Conservation (phyloP, 1,140 invertebrate species). For the Sinonovacula constricta region DNA sequence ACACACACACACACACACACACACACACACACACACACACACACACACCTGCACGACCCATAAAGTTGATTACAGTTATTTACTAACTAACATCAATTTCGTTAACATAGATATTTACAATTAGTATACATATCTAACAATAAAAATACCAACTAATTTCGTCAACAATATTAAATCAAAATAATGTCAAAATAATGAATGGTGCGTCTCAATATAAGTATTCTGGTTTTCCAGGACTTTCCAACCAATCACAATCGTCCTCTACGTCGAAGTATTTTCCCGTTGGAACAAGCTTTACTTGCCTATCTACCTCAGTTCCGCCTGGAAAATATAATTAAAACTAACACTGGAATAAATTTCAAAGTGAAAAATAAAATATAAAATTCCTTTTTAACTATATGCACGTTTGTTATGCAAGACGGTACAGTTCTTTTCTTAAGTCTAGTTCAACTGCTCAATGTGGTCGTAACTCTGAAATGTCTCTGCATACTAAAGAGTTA, state of each 20-base stretch:
- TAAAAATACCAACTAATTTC: too few species aligned
- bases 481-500: conserved; percentile 2
- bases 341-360: neutral
- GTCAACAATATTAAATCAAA: too few species aligned
- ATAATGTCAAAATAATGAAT: too few species aligned
- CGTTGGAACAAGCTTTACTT: conserved; percentile 30
- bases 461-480: neutral
- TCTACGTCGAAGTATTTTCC: conserved; percentile 28
- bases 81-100: too few species aligned
- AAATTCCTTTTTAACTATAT: neutral
- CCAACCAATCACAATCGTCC: conserved; percentile 58
- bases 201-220: conserved; percentile 53
- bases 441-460: neutral
- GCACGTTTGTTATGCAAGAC: neutral
- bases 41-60: too few species aligned
- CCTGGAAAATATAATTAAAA: conserved; percentile 8
- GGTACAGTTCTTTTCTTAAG: neutral
- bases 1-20: too few species aligned
- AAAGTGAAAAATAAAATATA: neutral
- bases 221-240: conserved; percentile 60
- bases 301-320: conserved; percentile 30
- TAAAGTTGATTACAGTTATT: too few species aligned
- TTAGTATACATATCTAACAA: too few species aligned
- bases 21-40: too few species aligned
- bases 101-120: too few species aligned